Base-by-base conservation (phyloP, 2,797 vertebrate genomes). In the Pelodytes ibericus region DNA sequence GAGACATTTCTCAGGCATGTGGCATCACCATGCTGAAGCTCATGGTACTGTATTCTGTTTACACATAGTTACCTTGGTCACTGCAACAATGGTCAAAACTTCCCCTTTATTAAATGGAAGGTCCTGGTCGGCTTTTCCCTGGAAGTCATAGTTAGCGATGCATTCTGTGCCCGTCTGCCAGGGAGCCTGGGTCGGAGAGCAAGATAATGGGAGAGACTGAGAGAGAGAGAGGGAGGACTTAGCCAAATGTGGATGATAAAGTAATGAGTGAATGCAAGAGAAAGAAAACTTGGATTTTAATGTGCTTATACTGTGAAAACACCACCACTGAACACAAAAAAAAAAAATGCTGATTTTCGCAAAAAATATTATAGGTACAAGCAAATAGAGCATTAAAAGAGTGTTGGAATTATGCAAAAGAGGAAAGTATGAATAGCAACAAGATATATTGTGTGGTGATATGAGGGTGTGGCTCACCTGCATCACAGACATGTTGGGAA, bases 131-230 rank as follows among this genome's bases (percentile, higher is more conserved):
- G 96, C 95, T 9, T 94, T 94, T 83, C 95, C 95, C 18, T 96
- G 95, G 89, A 98, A 99, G 86, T 97, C 99, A 88, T 99, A 99
- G 83, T 98, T 98, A 87, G 97, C 97, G 82, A 99, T 94, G 85
- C 97, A 99, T 88, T 99, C 96, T 71, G 97, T 96, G 92, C 96
- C 96, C 2, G 93, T 89, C 0, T 94, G 91, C 97, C 97, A 99
- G 68, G 88, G 91, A 66, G 20, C 27, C 71, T 78, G 30, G 11
- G 15, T 44, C 7, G 41, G 8, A 44, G 2, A 16, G 41, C 15
- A 44, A 16, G 15, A 36, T 5, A 5, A 36, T 5, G 13, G 5
- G 13, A 36, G 3, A 13, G 41, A 44, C 15, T 44, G 1, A 36
- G 5, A 13, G 41, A 44, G 41, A 16, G 2, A 44, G 11, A 44